Evolutionary conservation across 2,888 invertebrate genomes (phyloP), one percentile per base, ranked within the genome.

Genomic region (Seira musarum): DNA sequence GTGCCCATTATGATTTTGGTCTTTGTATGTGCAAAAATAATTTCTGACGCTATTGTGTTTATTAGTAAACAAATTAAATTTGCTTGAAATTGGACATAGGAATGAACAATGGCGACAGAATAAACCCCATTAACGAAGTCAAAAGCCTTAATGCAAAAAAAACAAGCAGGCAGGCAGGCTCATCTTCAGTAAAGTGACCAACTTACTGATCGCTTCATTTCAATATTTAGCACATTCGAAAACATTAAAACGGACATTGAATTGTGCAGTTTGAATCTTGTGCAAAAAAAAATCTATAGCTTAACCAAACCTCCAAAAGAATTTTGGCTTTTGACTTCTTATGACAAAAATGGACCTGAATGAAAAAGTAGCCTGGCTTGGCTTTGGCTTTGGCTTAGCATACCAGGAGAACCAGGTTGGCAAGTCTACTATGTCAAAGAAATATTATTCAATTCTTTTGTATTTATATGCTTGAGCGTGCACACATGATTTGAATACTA

Each of bases 401-500:
- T 80, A 65, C 70, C 70, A 74, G 74, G 80, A 2, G 73, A 73
- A 70, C 70, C 61, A 70, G 69, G 68, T 74, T 46, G 57, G 69
- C 74, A 73, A 73, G 73, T 73, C 6, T 49, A 49, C 49, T n/a
- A 49, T n/a, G 30, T 30, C 49, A 49, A 49, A 49, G 49, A 49
- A n/a, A 49, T 49, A 49, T 49, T n/a, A 74, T 74, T 80, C 74
- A 80, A 80, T 80, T 74, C 49, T 49, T n/a, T 49, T 13, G 13
- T 49, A 49, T 2, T n/a, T 13, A 13, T 13, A 49, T n/a, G 17
- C 3, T 49, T n/a, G 15, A 69, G 70, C 63, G 64, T 70, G 2
- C 15, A 49, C 49, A 61, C 80, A 69, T 80, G 80, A 80, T 74
- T 80, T 80, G 80, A 80, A 80, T 80, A 74, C 68, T 80, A 74